Percentiles rank a stretch among this genome's conserved stretches.
These are phyloP conservation scores for Pelosia muscerda DNA, from an alignment of 2,888 invertebrate species.

Conservation along the genomic window DNA sequence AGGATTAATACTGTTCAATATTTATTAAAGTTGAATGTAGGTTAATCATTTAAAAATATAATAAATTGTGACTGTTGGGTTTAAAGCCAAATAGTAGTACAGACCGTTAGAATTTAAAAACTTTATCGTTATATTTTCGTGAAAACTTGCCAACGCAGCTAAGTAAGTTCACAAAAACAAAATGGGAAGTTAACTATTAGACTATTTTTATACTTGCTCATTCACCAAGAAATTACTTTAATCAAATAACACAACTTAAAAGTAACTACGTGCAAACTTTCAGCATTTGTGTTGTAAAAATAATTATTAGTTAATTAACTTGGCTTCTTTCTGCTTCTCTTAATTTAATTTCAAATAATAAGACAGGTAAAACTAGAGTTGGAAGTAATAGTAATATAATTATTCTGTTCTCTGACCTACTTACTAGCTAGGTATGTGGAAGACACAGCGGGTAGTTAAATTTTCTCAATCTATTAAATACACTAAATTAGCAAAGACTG, in stretches of 20 bases:
- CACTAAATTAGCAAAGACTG: not conserved
- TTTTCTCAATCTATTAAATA: not conserved
- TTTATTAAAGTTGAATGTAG: no score
- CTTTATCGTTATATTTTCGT: no score
- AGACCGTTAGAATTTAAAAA: no score
- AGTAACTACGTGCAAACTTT: not conserved
- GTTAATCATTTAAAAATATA: no score
- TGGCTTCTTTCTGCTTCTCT: slow-evolving; percentile 6
- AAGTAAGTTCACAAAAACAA: not conserved
- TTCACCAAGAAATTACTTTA: not conserved
- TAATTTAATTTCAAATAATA: slow-evolving; percentile 16
- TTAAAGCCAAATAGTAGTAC: no score
- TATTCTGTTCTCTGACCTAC: slow-evolving; percentile 16
- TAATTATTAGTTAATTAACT: not conserved
- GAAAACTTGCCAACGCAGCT: no score
- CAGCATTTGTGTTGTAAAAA: not conserved
- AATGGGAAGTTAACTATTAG: not conserved
- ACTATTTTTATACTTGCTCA: not conserved
- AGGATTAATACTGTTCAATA: no score
- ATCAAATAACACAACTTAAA: no score
- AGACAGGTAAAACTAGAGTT: slow-evolving; percentile 8
- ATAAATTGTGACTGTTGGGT: no score
- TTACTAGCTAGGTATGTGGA: not conserved
- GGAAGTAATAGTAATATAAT: slow-evolving; percentile 18
- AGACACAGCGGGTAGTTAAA: not conserved